Evolutionary conservation across 2,113 vertebrate species (phyloP), one percentile per base, ranked within the genome.

Genomic region (Petroica traversi): DNA sequence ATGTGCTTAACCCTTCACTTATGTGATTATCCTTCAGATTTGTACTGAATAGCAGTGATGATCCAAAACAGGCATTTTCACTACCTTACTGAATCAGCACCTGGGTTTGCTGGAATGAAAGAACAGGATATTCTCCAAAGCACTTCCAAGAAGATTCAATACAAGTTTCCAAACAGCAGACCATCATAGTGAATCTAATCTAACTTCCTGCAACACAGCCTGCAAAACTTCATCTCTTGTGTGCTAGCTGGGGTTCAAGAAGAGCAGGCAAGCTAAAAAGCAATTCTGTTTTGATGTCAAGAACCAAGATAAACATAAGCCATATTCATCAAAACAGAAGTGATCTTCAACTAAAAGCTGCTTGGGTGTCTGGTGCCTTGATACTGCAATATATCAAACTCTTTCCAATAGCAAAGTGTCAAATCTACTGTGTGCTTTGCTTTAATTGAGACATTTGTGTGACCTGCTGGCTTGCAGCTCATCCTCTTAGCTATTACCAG

Each of bases 401-500:
- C 22, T 79, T 68, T 15, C 11, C 45, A 38, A 34, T 0, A 72
- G 24, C 14, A 6, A 5, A 28, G 7, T 23, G 4, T 17, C 68
- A 92, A 34, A 77, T 25, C 5, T n/a, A 24, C 45, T 29, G 5
- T 5, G 24, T 23, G 3, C 2, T 92, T 72, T 59, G 33, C 33
- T 81, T 95, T 54, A 69, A 86, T 33, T 18, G 9, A n/a, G 29
- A 64, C 2, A 1, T 40, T 62, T 78, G 15, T 51, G 40, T 43
- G 18, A 34, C 29, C 10, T 77, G 6, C 31, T 86, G 55, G 23
- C n/a, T 73, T 46, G 63, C n/a, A 19, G 5, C 25, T 68, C 8
- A 3, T 12, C 16, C 28, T 63, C 49, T 89, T 40, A 52, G 19
- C 40, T 72, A 0, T 0, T 43, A 51, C 24, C 46, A 45, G 26